Evolutionary conservation across 2,113 vertebrate species (phyloP).

Genomic region (Pyrgilauda ruficollis): DNA sequence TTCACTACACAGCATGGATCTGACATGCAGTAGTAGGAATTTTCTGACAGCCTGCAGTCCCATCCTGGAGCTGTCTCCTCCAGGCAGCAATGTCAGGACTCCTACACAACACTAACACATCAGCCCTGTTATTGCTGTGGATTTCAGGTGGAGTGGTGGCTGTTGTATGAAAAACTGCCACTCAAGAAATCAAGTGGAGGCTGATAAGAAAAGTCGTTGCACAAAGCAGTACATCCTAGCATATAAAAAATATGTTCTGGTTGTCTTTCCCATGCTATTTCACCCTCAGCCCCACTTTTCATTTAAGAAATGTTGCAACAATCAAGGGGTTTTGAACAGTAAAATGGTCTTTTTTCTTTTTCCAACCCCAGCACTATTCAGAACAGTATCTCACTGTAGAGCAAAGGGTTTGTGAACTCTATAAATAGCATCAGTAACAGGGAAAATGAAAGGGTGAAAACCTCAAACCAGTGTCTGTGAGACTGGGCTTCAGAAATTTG

Average conservation of each 20-base stretch:
- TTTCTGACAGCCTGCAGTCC: background rate
- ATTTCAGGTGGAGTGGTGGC: background rate
- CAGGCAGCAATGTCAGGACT: rapidly evolving
- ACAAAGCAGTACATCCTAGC: background rate
- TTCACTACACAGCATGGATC: background rate
- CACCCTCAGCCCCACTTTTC: background rate
- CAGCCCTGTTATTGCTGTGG: background rate
- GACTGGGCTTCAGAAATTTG: background rate
- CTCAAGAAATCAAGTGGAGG: background rate
- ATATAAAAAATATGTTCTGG: background rate
- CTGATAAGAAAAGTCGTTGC: background rate
- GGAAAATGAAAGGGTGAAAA: background rate
- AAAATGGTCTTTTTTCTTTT: background rate
- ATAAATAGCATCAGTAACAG: background rate
- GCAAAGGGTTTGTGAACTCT: background rate
- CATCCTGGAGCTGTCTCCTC: background rate
- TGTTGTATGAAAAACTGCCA: background rate
- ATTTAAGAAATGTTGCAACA: background rate
- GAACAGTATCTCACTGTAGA: background rate
- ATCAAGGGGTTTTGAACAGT: background rate
- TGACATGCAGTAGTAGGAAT: background rate
- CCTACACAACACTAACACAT: background rate
- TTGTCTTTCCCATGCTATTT: background rate
- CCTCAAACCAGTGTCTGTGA: background rate
- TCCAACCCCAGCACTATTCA: background rate